These are phyloP conservation scores for Syrrhaptes paradoxus DNA, from an alignment of 2,113 vertebrate species.

Conservation along the genomic window DNA sequence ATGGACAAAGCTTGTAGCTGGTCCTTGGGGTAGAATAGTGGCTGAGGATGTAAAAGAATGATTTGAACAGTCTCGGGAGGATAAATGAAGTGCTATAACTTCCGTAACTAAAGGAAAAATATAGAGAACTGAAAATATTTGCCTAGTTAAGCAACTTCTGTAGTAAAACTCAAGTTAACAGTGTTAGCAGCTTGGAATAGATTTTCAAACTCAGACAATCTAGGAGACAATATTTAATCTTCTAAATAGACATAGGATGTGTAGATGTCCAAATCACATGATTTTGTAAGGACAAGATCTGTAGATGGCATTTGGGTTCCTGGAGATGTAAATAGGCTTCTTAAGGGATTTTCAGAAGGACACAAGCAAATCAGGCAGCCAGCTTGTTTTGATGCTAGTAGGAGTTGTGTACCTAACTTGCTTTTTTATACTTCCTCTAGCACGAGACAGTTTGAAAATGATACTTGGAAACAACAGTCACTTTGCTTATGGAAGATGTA, in stretches of 20 bases:
- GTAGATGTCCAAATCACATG: background rate
- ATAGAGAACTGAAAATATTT: constrained; percentile 48
- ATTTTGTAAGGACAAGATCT: background rate
- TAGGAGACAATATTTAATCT: background rate
- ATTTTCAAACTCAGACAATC: background rate
- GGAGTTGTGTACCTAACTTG: background rate
- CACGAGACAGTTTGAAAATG: background rate
- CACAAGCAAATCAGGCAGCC: background rate
- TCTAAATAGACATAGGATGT: background rate
- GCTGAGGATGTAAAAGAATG: constrained; percentile 33
- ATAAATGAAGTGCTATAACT: constrained; percentile 39
- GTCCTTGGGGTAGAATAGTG: constrained; percentile 35
- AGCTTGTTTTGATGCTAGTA: background rate
- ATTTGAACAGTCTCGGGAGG: constrained; percentile 58
- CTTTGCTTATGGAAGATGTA: background rate
- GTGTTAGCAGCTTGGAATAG: constrained; percentile 3
- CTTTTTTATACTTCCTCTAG: background rate
- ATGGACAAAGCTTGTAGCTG: constrained; percentile 1
- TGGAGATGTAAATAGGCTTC: background rate
- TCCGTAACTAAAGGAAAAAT: constrained; percentile 32
- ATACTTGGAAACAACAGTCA: background rate
- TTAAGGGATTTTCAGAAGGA: background rate
- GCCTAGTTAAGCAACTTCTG: constrained; percentile 52
- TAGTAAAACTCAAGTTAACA: constrained; percentile 12
- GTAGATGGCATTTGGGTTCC: background rate